A percentile compares a stretch with the other conserved stretches of the same genome.
Evolutionary conservation across 2,888 invertebrate species (phyloP).

Genomic region (Chymomyza caudatula): DNA sequence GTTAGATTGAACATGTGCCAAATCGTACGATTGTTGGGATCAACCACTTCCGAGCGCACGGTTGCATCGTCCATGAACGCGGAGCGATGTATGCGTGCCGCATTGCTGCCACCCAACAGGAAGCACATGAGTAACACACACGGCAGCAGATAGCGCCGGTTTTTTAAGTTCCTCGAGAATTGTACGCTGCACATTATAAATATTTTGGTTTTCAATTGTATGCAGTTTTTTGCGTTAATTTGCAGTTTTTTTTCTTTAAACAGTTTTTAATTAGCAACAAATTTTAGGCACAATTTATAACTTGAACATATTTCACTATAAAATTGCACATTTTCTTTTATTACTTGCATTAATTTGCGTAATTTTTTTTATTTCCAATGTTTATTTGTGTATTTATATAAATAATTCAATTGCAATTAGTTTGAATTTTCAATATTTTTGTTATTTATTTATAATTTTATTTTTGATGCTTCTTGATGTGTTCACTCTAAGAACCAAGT

Average conservation of each 20-base stretch:
- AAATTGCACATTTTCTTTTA: background rate
- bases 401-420: conserved; percentile 10
- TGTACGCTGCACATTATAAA: background rate
- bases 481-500: conserved; percentile 78
- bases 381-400: conserved; percentile 4
- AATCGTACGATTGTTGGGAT: conserved; percentile 73
- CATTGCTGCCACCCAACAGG: conserved; percentile 23
- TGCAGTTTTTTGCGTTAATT: background rate
- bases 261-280: background rate
- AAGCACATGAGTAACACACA: conserved; percentile 36
- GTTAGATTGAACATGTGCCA: conserved; percentile 75
- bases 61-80: conserved; percentile 57
- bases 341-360: background rate
- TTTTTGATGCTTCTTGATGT: conserved; percentile 63
- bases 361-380: conserved; percentile 13
- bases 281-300: background rate
- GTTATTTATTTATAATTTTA: conserved; percentile 19
- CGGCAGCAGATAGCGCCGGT: conserved; percentile 33
- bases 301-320: background rate
- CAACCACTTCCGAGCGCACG: conserved; percentile 72
- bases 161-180: conserved; percentile 34
- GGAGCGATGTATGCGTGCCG: conserved; percentile 62
- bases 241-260: conserved; percentile 4
- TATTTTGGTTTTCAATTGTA: background rate
- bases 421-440: conserved; percentile 22